phyloP scores from a whole-genome alignment of 2,113 vertebrate species.

The Danio rerio region DNA sequence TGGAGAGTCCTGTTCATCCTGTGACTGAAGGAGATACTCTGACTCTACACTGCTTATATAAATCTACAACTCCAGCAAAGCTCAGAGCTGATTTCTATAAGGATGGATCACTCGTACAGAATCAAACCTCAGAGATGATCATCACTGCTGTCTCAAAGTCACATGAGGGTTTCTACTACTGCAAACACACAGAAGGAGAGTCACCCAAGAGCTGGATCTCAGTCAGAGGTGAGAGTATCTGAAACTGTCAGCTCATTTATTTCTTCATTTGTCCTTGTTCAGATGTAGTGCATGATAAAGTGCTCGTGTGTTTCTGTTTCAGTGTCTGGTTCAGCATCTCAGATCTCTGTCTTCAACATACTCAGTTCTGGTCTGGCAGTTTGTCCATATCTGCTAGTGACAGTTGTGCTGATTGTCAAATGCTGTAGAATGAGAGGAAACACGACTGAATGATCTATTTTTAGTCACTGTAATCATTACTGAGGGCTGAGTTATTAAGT shows the following conservation, averaged over 20 bases:
- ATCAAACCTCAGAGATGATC: conserved; percentile 36
- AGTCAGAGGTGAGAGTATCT: conserved; percentile 33
- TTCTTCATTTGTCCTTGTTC: background rate
- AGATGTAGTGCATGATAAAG: background rate
- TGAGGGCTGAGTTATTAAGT: no score
- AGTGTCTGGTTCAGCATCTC: background rate
- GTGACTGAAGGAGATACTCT: no score
- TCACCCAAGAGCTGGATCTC: conserved; percentile 45
- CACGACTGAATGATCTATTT: background rate
- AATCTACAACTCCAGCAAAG: no score
- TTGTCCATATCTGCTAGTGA: background rate
- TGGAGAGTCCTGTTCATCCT: no score
- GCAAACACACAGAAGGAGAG: conserved; percentile 35
- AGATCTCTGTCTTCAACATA: background rate
- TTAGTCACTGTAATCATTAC: background rate
- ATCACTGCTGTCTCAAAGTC: conserved; percentile 30
- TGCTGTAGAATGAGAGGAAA: background rate
- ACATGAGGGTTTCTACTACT: conserved; percentile 47
- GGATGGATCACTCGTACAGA: conserved; percentile 29
- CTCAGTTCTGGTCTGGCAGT: conserved; percentile 3
- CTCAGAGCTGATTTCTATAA: conserved; percentile 43
- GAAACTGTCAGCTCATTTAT: background rate
- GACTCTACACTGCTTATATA: no score
- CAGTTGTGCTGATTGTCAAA: background rate
- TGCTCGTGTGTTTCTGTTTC: background rate